Evolutionary conservation across 2,113 vertebrate species (phyloP), one percentile per base, ranked within the genome.

Genomic region (Podarcis cretensis): DNA sequence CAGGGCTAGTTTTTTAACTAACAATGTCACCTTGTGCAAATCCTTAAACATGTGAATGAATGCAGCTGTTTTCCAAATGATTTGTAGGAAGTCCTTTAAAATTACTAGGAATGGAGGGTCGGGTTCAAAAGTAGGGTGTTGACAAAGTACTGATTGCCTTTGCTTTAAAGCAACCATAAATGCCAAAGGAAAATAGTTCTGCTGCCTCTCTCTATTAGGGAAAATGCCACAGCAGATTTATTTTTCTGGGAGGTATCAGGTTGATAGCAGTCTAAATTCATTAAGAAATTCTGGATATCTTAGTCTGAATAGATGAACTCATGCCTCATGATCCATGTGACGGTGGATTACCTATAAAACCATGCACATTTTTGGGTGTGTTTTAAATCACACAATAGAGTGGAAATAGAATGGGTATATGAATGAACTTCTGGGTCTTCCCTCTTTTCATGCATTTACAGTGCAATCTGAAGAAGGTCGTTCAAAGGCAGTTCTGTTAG

Each of bases 61-160:
- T 95, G 84, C 94, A 95, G 90, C 95, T 96, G 94, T 85, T 93
- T 94, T 92, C 91, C 93, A 95, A 95, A 95, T 94, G 94, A 95
- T 93, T 90, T 91, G 91, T 76, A 57, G 16, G 81, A 90, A 94
- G 92, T 92, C 75, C 91, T 92, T 93, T 96, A 94, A 94, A 92
- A 94, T 89, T 92, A 95, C 93, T 95, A 94, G 91, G 94, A 92
- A 95, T 93, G 94, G 90, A 93, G 94, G 94, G 94, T 96, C 93
- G 94, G 86, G 87, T 91, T 92, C 92, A 95, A 95, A 95, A 94
- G 95, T 91, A 94, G 93, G 9, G 94, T 94, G 95, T 95, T 96
- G 95, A 96, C 94, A 96, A 95, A 95, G 94, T 91, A 94, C 92
- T 94, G 95, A 94, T 96, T 95, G 94, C 94, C 93, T 95, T 92